Conservation (phyloP, 2,888 invertebrate genomes). For the Antitype chi region DNA sequence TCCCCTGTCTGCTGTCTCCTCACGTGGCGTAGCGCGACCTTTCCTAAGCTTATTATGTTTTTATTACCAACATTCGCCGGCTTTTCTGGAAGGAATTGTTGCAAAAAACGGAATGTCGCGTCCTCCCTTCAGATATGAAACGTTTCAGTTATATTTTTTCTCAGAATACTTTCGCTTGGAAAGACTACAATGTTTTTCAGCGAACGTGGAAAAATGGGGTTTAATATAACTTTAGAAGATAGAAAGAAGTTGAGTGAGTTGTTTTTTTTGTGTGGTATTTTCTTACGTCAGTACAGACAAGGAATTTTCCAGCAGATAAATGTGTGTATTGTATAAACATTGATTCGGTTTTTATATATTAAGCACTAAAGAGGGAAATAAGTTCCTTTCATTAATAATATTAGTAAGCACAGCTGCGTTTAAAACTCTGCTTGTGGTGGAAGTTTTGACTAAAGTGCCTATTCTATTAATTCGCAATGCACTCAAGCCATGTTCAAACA, state of each 20-base stretch:
- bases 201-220: neutral
- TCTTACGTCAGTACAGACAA: neutral
- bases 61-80: slow-evolving; percentile 56
- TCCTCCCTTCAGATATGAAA: slow-evolving; percentile 45
- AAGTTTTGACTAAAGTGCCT: neutral
- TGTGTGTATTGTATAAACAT: neutral
- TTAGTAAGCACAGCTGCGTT: neutral
- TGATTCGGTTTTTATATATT: no score
- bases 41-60: slow-evolving; percentile 56
- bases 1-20: slow-evolving; percentile 17
- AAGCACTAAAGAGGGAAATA: neutral
- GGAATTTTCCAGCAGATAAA: neutral
- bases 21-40: slow-evolving; percentile 28
- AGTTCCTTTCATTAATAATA: neutral
- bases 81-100: slow-evolving; percentile 45
- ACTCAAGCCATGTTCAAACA: neutral
- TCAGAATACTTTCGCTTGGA: slow-evolving; percentile 38
- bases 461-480: slow-evolving; percentile 5
- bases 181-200: slow-evolving; percentile 27
- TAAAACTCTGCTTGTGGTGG: no score
- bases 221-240: slow-evolving; percentile 10
- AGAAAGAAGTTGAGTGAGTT: neutral
- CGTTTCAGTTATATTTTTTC: slow-evolving; percentile 51
- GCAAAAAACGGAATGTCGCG: slow-evolving; percentile 22
- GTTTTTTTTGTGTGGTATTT: slow-evolving; percentile 6